Conservation (phyloP, 2,797 vertebrate genomes). For the Gastrophryne carolinensis region DNA sequence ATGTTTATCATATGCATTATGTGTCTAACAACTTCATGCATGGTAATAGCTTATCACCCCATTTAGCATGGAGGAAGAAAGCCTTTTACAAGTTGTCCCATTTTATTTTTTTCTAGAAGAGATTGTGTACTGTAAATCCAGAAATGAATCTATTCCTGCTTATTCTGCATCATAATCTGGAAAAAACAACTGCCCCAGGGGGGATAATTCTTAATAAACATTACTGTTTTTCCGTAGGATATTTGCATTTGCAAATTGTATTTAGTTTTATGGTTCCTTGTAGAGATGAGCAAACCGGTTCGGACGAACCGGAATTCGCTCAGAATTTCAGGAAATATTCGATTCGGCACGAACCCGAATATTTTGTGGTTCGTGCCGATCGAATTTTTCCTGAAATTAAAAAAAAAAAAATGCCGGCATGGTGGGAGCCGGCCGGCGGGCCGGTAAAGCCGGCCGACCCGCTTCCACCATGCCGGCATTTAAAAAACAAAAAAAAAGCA, state of each 20-base stretch:
- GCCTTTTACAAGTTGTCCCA: slow-evolving; percentile 11
- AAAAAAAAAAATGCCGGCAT: no score
- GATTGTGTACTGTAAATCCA: slow-evolving; percentile 13
- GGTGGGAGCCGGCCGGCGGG: no score
- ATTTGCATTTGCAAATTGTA: background rate
- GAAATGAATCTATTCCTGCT: slow-evolving; percentile 8
- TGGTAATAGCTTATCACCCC: slow-evolving; percentile 9
- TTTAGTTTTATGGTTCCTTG: background rate
- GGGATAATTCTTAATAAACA: slow-evolving; percentile 16
- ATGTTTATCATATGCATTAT: slow-evolving; percentile 60
- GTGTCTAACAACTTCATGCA: slow-evolving; percentile 57
- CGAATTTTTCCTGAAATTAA: no score
- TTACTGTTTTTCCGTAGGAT: background rate
- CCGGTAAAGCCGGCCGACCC: no score
- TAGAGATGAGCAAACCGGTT: no score
- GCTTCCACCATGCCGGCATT: no score
- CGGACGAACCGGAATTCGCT: no score
- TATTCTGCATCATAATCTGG: slow-evolving; percentile 2
- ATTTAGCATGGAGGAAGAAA: slow-evolving; percentile 6
- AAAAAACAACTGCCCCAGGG: background rate
- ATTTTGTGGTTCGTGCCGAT: no score
- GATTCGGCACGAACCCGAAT: no score
- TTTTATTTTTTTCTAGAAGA: slow-evolving; percentile 2
- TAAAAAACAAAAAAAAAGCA: no score
- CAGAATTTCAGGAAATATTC: no score